phyloP scores from a whole-genome alignment of 2,888 invertebrate species.

The Laothoe populi region DNA sequence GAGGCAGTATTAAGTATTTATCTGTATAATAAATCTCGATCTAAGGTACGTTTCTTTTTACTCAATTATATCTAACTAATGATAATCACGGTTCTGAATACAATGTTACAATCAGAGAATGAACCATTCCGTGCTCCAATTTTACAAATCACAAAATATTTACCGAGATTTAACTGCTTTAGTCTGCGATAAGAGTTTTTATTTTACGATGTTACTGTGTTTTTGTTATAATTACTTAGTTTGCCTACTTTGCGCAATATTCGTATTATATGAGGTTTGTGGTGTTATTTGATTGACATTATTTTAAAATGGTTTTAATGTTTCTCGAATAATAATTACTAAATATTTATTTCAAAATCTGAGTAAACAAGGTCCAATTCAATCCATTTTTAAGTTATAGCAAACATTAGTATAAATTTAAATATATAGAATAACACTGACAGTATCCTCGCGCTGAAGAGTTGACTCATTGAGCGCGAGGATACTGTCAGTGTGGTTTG shows the following conservation, averaged over 20 bases:
- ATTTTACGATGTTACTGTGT: constrained; percentile 21
- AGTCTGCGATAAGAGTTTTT: constrained; percentile 10
- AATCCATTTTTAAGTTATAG: no score
- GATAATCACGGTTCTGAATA: neutral
- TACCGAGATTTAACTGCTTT: constrained; percentile 11
- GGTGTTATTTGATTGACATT: neutral
- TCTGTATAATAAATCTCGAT: neutral
- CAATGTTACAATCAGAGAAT: neutral
- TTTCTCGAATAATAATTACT: no score
- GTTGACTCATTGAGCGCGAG: no score
- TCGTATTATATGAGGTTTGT: neutral
- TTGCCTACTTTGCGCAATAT: constrained; percentile 18
- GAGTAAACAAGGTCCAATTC: no score
- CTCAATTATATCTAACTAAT: no score
- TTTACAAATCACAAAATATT: constrained; percentile 6
- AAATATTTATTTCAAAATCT: no score
- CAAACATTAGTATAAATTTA: no score
- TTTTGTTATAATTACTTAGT: constrained; percentile 18
- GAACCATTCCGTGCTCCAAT: constrained; percentile 10
- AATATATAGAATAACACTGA: no score
- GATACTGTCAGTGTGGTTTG: no score
- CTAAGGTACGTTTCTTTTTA: no score
- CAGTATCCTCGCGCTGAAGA: no score
- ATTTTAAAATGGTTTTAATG: neutral
- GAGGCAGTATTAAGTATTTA: no score